phyloP scores from a whole-genome alignment of 2,797 vertebrate genomes.

The Periparus ater region DNA sequence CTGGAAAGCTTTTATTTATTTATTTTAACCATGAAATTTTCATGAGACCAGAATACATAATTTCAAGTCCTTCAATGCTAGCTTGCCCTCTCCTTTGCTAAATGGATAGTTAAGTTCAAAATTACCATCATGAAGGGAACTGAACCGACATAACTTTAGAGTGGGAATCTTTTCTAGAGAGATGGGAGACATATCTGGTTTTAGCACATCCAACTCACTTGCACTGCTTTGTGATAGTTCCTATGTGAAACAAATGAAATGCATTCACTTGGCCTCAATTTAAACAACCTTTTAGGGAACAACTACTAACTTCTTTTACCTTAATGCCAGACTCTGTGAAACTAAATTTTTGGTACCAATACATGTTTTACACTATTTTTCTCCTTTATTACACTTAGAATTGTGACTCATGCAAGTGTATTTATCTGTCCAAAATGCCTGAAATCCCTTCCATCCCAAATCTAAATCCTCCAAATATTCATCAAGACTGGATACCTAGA shows the following conservation, averaged over 20 bases:
- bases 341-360: not conserved
- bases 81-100: not conserved
- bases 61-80: not conserved
- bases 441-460: not conserved
- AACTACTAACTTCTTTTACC: not conserved
- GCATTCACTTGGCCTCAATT: not conserved
- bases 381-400: not conserved
- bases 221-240: not conserved
- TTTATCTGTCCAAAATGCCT: not conserved
- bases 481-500: not conserved
- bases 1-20: slow-evolving; percentile 36
- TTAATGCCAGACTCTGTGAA: not conserved
- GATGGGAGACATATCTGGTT: not conserved
- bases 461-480: not conserved
- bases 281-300: not conserved
- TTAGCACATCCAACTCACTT: not conserved
- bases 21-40: slow-evolving; percentile 22
- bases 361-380: not conserved
- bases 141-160: not conserved
- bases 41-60: slow-evolving; percentile 1
- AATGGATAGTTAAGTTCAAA: not conserved
- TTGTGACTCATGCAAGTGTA: not conserved
- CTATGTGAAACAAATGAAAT: not conserved
- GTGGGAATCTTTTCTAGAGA: not conserved
- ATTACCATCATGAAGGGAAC: not conserved